A percentile compares a stretch with the other conserved stretches of the same genome.
Conservation (phyloP, 2,113 vertebrate genomes). For the Mormyrus iriodes region DNA sequence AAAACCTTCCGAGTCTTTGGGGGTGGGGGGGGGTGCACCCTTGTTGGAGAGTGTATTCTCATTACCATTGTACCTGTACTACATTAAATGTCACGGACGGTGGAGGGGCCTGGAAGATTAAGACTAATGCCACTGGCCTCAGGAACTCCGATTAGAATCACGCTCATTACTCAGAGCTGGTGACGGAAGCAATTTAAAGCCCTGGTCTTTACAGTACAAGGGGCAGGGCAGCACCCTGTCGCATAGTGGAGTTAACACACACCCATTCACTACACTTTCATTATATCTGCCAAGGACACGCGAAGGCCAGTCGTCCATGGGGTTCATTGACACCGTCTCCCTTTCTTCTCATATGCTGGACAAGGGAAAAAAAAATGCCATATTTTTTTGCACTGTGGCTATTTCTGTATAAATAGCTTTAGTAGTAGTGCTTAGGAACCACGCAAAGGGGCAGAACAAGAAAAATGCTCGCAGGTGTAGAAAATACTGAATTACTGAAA, state of each 20-base stretch:
- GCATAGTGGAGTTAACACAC: conserved; percentile 38
- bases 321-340: conserved; percentile 29
- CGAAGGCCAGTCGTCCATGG: conserved; percentile 44
- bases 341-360: conserved; percentile 36
- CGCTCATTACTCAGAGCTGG: conserved; percentile 65
- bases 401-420: background rate
- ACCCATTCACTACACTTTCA: conserved; percentile 51
- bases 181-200: conserved; percentile 64
- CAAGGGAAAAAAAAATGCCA: background rate
- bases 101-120: conserved; percentile 57
- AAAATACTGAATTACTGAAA: background rate
- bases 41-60: conserved; percentile 56
- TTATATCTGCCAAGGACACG: conserved; percentile 52
- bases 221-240: conserved; percentile 59
- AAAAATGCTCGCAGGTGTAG: conserved; percentile 1
- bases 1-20: conserved; percentile 38
- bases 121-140: conserved; percentile 66
- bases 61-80: conserved; percentile 61
- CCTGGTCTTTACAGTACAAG: conserved; percentile 50
- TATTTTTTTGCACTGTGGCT: background rate
- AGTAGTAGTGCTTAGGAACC: background rate
- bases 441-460: background rate
- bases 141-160: conserved; percentile 65
- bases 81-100: conserved; percentile 64
- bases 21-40: conserved; percentile 39